Conservation (phyloP, 2,113 vertebrate species). For the Pithys albifrons region DNA sequence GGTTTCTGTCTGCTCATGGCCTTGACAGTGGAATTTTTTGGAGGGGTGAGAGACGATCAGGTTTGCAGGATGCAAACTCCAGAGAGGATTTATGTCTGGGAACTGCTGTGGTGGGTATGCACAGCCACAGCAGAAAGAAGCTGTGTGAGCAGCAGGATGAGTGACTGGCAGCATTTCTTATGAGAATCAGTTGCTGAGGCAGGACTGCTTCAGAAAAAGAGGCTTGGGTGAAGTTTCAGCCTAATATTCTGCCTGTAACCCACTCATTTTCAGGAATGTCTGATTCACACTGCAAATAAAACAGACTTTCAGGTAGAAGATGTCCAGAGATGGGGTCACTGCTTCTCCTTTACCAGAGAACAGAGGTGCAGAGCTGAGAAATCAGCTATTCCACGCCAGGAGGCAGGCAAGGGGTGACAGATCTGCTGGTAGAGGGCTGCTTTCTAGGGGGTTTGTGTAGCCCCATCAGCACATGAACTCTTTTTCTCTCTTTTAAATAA, state of each 20-base stretch:
- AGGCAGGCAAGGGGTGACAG: not conserved
- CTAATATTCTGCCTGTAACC: not conserved
- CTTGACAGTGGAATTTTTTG: not conserved
- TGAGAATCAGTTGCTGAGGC: not conserved
- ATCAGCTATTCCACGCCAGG: not conserved
- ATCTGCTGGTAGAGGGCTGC: not conserved
- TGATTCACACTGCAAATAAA: not conserved
- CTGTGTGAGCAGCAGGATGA: not conserved
- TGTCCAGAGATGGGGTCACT: not conserved
- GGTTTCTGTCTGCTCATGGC: not conserved
- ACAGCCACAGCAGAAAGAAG: not conserved
- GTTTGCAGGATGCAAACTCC: not conserved
- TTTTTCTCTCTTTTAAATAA: not conserved
- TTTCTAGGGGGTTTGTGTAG: not conserved
- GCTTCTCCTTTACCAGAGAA: not conserved
- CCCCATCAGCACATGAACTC: not conserved
- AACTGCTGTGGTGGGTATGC: not conserved
- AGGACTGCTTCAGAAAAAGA: not conserved
- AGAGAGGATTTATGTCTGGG: accelerated
- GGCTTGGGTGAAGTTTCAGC: not conserved
- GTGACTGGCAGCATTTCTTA: not conserved
- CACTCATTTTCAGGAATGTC: not conserved
- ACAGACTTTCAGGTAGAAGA: not conserved
- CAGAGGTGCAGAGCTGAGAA: not conserved
- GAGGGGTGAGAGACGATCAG: not conserved